Base-by-base conservation (phyloP, 2,797 vertebrate species). In the Alca torda region DNA sequence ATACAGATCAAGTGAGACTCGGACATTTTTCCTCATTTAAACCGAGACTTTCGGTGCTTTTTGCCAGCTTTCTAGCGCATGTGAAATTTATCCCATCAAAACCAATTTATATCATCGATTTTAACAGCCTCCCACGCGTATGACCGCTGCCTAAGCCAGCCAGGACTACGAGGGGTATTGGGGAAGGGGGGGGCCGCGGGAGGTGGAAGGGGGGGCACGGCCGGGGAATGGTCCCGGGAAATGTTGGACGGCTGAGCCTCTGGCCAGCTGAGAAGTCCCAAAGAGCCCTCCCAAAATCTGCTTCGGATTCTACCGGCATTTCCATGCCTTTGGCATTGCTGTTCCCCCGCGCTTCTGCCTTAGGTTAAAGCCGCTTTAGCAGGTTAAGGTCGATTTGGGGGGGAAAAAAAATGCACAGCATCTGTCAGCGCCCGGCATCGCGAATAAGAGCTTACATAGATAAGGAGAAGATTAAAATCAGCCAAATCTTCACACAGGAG, bases 21-120 rank as follows among this genome's bases (percentile, higher is more conserved):
- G 10, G 56, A 43, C 84, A 31, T 90, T 93, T 94, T 94, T 82
- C 73, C 89, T 85, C 75, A 31, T 92, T 96, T 75, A 78, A 89
- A 76, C 16, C 1, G 19, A 75, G 61, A 74, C 11, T 70, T 89
- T 85, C 76, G 2, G 31, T 26, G 73, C 12, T 33, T 85, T 91
- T 72, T 89, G 92, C 78, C 96, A 95, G 89, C 31, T 93, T 64
- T 56, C 13, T 19, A 74, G 41, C 13, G 5, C 68, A 24, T 35
- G 51, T 11, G 5, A 60, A 89, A 72, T 79, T 37, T 12, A 45
- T 35, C 53, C 30, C 2, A 70, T 88, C 94, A 91, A 88, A 95
- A 31, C 11, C 65, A 84, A 92, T 93, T 94, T 74, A 16, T 5
- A 53, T 90, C 53, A 78, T 63, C 21, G 45, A 87, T 83, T 83